Conservation (phyloP, 2,113 vertebrate genomes). For the Entomyzon cyanotis region DNA sequence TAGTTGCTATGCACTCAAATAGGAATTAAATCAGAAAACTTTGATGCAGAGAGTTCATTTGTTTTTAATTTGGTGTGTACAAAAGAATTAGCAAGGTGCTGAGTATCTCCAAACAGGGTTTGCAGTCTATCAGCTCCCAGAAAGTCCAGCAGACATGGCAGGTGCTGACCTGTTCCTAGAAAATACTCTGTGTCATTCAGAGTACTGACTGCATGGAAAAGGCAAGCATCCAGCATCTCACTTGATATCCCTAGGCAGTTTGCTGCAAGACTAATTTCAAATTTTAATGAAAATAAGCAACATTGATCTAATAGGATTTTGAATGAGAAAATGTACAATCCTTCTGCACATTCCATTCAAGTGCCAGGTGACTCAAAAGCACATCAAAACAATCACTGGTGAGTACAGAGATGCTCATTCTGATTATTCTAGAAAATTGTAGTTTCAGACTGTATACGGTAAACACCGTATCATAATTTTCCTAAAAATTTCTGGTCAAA, state of each 20-base stretch:
- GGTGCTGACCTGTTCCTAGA: neutral
- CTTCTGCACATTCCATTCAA: neutral
- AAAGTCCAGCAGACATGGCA: neutral
- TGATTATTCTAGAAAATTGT: neutral
- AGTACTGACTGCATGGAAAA: neutral
- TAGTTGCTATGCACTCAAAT: neutral
- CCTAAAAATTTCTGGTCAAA: neutral
- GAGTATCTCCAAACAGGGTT: neutral
- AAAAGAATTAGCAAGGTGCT: neutral
- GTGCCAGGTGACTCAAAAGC: neutral
- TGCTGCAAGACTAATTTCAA: conserved; percentile 16
- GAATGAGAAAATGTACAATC: conserved; percentile 22
- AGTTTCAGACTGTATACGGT: neutral
- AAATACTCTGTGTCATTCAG: neutral
- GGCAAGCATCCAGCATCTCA: neutral
- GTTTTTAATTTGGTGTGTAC: neutral
- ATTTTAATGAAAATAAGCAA: conserved; percentile 13
- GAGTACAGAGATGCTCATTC: neutral
- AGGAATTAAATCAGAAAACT: neutral
- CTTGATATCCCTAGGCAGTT: neutral
- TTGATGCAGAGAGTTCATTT: neutral
- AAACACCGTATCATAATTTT: neutral
- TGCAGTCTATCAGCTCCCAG: neutral
- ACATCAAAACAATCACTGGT: neutral
- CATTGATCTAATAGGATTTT: neutral